These are phyloP conservation scores for Labeo catla DNA, from an alignment of 2,113 vertebrate species.

Conservation along the genomic window DNA sequence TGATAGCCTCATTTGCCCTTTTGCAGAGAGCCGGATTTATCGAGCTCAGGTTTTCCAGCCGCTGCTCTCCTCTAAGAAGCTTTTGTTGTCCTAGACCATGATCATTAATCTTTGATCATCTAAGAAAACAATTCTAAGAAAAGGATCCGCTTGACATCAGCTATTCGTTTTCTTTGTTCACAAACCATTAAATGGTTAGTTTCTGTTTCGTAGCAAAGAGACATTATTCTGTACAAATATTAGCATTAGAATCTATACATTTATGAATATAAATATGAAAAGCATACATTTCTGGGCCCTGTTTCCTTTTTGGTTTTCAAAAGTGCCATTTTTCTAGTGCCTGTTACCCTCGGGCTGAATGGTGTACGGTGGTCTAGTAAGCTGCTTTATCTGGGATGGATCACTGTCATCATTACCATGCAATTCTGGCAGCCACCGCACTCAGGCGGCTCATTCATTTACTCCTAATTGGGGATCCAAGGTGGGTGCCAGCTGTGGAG, in stretches of 20 bases:
- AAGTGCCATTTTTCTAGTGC: not conserved
- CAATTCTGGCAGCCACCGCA: conserved; percentile 36
- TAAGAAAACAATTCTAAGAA: conserved; percentile 21
- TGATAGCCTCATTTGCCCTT: conserved; percentile 23
- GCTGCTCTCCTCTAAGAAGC: conserved; percentile 7
- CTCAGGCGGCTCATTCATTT: conserved; percentile 55
- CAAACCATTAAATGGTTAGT: not conserved
- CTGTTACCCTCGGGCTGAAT: not conserved
- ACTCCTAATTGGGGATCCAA: conserved; percentile 51
- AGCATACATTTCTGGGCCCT: not conserved
- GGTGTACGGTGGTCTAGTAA: not conserved
- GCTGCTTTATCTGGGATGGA: conserved; percentile 23
- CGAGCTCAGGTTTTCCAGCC: not conserved
- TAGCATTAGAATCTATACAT: not conserved
- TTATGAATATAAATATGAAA: not conserved
- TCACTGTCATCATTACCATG: conserved; percentile 32
- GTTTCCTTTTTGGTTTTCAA: not conserved
- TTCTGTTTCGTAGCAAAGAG: not conserved
- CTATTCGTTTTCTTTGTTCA: not conserved
- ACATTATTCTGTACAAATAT: not conserved
- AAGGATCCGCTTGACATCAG: not conserved
- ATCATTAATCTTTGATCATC: conserved; percentile 18
- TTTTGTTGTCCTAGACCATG: not conserved
- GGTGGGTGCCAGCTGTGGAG: conserved; percentile 12
- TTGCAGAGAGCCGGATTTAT: conserved; percentile 10